These are phyloP conservation scores for Aix galericulata DNA, from an alignment of 2,113 vertebrate species.

Conservation along the genomic window DNA sequence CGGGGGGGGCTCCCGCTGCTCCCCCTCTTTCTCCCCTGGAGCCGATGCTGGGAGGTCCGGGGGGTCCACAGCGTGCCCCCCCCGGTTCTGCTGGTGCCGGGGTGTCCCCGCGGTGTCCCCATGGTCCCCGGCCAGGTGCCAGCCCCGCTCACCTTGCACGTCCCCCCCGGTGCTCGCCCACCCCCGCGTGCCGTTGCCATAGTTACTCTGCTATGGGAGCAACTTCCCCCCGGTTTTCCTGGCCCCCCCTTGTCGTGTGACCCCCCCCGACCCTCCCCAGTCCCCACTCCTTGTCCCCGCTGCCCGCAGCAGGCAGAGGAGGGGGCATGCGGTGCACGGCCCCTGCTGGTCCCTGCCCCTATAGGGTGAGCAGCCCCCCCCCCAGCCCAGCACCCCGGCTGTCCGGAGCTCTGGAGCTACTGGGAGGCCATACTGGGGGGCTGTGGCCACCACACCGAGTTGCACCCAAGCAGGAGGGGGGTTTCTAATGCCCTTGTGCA, in stretches of 20 bases:
- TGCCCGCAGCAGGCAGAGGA: neutral
- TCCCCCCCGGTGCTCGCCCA: constrained; percentile 37
- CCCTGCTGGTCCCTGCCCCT: neutral
- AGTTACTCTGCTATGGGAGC: constrained; percentile 43
- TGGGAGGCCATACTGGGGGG: too few species aligned
- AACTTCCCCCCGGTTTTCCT: neutral
- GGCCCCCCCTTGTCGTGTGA: neutral
- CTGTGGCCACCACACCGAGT: too few species aligned
- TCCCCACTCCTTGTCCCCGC: neutral
- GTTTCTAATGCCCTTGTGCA: neutral
- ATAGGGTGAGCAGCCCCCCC: neutral
- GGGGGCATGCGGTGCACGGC: too few species aligned
- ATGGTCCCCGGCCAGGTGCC: neutral
- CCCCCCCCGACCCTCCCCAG: too few species aligned
- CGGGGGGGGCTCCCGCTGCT: too few species aligned
- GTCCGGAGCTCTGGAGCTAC: too few species aligned
- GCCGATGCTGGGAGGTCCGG: too few species aligned
- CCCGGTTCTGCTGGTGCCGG: neutral
- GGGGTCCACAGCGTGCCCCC: too few species aligned
- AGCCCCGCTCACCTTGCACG: neutral
- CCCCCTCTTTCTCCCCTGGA: too few species aligned
- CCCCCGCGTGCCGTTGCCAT: constrained; percentile 52
- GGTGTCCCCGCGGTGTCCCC: too few species aligned
- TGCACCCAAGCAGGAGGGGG: neutral
- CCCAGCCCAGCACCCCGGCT: too few species aligned